A percentile compares a stretch with the other conserved stretches of the same genome.
Conservation (phyloP, 2,113 vertebrate genomes). For the Ceuthmochares aereus region DNA sequence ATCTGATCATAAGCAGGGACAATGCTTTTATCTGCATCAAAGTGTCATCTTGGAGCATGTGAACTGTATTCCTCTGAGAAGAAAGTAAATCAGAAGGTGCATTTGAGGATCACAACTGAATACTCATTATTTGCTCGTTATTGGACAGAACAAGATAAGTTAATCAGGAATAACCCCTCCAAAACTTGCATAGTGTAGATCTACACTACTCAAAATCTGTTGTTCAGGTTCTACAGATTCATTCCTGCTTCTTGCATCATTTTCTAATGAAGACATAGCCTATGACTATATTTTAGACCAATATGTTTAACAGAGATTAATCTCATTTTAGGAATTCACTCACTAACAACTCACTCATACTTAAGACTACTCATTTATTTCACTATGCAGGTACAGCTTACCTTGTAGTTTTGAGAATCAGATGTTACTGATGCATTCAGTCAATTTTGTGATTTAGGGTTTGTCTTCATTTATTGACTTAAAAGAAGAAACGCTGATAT, state of each 20-base stretch:
- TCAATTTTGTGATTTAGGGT: background rate
- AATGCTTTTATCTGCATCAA: background rate
- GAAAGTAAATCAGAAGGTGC: background rate
- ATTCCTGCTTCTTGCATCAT: background rate
- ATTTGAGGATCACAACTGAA: background rate
- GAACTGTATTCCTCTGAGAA: background rate
- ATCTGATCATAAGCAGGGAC: fast-evolving
- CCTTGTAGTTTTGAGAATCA: background rate
- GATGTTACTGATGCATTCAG: background rate
- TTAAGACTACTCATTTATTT: background rate
- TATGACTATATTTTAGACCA: background rate
- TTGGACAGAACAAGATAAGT: too few relatives aligned
- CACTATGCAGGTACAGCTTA: background rate
- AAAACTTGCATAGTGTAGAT: too few relatives aligned
- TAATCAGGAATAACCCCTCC: too few relatives aligned
- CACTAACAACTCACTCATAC: background rate
- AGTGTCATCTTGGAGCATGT: background rate
- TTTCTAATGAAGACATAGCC: background rate
- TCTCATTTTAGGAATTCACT: background rate
- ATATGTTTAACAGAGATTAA: background rate
- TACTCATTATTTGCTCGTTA: background rate
- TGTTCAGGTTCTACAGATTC: too few relatives aligned
- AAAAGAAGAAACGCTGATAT: background rate
- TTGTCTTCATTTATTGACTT: background rate
- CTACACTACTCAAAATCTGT: too few relatives aligned